A percentile compares a stretch with the other conserved stretches of the same genome.
These are phyloP conservation scores for Fragum whitleyi DNA, from an alignment of 2,888 invertebrate genomes.

Conservation along the genomic window DNA sequence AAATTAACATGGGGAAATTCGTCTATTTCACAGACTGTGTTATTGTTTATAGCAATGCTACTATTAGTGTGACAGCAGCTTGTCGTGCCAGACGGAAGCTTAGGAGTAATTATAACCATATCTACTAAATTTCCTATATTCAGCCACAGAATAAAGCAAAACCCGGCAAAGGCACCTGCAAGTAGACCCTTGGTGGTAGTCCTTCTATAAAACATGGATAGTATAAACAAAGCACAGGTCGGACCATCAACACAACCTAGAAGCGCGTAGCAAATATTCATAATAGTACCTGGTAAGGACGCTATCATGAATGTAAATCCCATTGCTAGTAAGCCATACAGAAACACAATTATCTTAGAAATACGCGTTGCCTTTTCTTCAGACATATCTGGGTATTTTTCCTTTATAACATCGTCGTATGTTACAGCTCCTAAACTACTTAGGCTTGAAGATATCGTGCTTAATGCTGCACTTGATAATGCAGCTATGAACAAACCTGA, in stretches of 20 bases:
- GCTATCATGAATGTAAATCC: background rate
- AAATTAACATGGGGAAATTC: background rate
- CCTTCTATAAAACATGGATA: constrained; percentile 8
- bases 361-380: background rate
- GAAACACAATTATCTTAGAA: constrained; percentile 2
- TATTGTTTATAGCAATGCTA: background rate
- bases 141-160: background rate
- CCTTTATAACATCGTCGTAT: constrained; percentile 3
- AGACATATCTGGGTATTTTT: constrained; percentile 8
- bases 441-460: background rate
- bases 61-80: background rate
- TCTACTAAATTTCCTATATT: background rate
- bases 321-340: constrained; percentile 2
- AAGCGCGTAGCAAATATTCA: background rate
- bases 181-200: background rate
- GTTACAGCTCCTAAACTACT: constrained; percentile 11
- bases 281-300: background rate
- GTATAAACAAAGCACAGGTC: background rate
- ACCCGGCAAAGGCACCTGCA: background rate
- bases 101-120: background rate
- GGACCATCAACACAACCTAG: constrained; percentile 11
- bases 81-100: background rate
- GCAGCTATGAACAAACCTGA: constrained; percentile 9
- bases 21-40: background rate
- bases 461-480: constrained; percentile 3